Percentiles rank a stretch among this genome's conserved stretches.
Conservation (phyloP, 2,888 invertebrate species). For the Eledona agricola region DNA sequence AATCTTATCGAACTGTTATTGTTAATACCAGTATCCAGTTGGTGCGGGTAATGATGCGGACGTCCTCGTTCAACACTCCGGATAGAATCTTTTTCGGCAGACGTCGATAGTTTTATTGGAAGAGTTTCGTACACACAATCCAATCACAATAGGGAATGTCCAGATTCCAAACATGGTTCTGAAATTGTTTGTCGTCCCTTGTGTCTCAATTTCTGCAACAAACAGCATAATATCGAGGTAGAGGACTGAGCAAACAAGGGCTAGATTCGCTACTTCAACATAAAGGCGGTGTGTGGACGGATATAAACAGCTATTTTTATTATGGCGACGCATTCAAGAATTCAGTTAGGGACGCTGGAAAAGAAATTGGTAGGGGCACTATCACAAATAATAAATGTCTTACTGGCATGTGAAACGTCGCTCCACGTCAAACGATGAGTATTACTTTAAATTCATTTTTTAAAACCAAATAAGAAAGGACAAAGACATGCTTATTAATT, state of each 20-base stretch:
- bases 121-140: conserved; percentile 32
- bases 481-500: too few relatives aligned
- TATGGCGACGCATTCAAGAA: conserved; percentile 4
- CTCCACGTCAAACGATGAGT: too few relatives aligned
- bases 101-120: conserved; percentile 12
- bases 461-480: too few relatives aligned
- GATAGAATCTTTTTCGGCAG: background rate
- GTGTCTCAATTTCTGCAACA: conserved; percentile 42
- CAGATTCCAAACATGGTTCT: conserved; percentile 39
- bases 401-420: too few relatives aligned
- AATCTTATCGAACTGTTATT: conserved; percentile 1
- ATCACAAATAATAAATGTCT: conserved; percentile 20
- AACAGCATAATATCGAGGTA: conserved; percentile 39
- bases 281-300: conserved; percentile 16
- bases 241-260: conserved; percentile 36
- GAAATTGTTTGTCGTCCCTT: conserved; percentile 43
- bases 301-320: conserved; percentile 22
- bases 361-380: too few relatives aligned
- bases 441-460: too few relatives aligned
- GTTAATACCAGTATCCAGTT: conserved; percentile 4
- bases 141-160: conserved; percentile 42
- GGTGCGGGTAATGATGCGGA: too few relatives aligned
- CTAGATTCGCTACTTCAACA: conserved; percentile 13
- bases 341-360: too few relatives aligned
- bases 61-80: too few relatives aligned